phyloP scores from a whole-genome alignment of 2,797 vertebrate genomes.

The Anomalospiza imberbis region DNA sequence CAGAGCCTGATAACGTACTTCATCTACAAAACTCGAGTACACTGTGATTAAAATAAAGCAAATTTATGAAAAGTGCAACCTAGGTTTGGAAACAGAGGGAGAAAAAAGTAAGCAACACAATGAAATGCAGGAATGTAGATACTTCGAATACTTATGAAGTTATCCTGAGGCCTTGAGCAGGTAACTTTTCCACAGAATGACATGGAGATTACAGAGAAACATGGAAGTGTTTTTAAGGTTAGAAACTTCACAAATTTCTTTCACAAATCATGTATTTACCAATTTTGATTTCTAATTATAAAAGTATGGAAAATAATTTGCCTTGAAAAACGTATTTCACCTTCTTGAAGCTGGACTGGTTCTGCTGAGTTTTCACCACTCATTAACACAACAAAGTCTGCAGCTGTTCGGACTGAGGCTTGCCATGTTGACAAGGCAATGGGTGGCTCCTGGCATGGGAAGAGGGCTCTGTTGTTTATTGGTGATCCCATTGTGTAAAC shows the following conservation, averaged over 20 bases:
- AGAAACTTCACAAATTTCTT: not conserved
- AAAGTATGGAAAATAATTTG: not conserved
- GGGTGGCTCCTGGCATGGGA: constrained; percentile 96
- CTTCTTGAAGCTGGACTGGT: constrained; percentile 66
- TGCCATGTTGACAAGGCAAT: constrained; percentile 98
- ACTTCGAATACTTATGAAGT: not conserved
- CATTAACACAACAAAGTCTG: constrained; percentile 88
- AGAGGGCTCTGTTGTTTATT: constrained; percentile 98
- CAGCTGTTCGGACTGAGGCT: constrained; percentile 83
- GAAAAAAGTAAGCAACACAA: not conserved
- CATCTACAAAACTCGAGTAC: not conserved
- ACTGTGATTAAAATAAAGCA: constrained; percentile 15
- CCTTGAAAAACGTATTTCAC: constrained; percentile 57
- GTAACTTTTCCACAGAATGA: not conserved
- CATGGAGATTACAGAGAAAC: not conserved
- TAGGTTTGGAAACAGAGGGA: not conserved
- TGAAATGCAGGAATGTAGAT: not conserved
- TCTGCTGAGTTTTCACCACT: constrained; percentile 90
- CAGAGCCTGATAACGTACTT: not conserved
- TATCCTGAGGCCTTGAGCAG: not conserved
- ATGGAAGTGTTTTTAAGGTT: not conserved
- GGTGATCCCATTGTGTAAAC: constrained; percentile 95
- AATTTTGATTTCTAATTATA: not conserved
- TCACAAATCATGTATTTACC: not conserved
- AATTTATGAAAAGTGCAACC: constrained; percentile 8